These are phyloP conservation scores for Pachyuromys duprasi DNA, from an alignment of 2,797 vertebrate species.

Conservation along the genomic window DNA sequence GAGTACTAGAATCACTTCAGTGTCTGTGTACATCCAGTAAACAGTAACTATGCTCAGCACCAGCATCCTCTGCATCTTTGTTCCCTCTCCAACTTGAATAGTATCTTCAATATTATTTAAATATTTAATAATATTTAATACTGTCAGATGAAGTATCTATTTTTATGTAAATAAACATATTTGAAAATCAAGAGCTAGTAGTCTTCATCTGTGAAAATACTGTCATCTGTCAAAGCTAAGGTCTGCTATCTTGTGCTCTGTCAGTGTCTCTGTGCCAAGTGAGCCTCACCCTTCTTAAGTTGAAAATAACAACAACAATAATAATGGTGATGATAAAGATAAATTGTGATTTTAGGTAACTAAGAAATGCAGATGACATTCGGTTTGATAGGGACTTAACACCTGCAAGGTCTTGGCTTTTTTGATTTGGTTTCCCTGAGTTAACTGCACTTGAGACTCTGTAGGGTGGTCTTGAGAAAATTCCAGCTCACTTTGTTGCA, in stretches of 20 bases:
- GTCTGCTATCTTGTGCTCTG: not conserved
- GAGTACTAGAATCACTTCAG: not conserved
- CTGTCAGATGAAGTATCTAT: not conserved
- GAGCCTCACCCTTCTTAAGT: not conserved
- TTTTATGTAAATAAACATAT: not conserved
- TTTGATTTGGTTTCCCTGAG: not conserved
- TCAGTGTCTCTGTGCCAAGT: not conserved
- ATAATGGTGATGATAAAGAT: not conserved
- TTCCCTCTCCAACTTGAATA: not conserved
- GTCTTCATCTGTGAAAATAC: not conserved
- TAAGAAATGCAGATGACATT: not conserved
- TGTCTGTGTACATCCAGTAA: not conserved
- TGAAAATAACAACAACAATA: not conserved
- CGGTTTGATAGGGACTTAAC: not conserved
- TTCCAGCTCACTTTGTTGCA: not conserved
- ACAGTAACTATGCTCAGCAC: not conserved
- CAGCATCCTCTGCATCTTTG: not conserved
- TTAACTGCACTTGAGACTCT: not conserved
- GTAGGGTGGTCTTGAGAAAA: not conserved
- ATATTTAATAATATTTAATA: conserved; percentile 9
- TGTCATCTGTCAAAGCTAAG: not conserved
- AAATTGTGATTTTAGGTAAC: not conserved
- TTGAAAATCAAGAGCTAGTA: not conserved
- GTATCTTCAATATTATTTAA: no score
- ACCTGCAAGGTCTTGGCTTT: not conserved